Evolutionary conservation across 1,140 invertebrate genomes (phyloP).

Genomic region (Formica exsecta): DNA sequence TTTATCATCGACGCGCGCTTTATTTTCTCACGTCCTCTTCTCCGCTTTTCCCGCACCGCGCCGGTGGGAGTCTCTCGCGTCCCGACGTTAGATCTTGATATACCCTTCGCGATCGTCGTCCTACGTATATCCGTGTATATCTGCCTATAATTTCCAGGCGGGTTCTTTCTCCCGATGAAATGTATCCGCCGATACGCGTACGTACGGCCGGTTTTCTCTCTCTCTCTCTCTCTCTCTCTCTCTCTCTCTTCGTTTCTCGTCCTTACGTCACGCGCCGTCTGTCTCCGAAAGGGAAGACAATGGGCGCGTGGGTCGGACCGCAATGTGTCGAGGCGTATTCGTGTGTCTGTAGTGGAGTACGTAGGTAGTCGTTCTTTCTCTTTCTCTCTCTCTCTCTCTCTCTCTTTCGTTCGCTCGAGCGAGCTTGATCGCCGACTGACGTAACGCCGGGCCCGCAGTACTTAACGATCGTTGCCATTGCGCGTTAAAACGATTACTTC

Average conservation of each 20-base stretch:
- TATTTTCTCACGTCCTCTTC: conserved; percentile 58
- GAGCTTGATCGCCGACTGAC: conserved; percentile 67
- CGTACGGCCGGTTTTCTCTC: conserved; percentile 33
- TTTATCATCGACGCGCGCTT: conserved; percentile 54
- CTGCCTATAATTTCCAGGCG: conserved; percentile 73
- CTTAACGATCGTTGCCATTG: conserved; percentile 80
- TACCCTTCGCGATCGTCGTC: conserved; percentile 62
- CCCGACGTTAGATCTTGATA: conserved; percentile 60
- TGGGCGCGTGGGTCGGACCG: conserved; percentile 77
- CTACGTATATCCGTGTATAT: conserved; percentile 73
- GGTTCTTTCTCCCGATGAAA: conserved; percentile 68
- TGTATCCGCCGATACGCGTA: conserved; percentile 67
- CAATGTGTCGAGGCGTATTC: conserved; percentile 76
- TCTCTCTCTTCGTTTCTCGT: conserved; percentile 26
- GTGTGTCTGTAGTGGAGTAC: conserved; percentile 60
- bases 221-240: conserved; percentile 53
- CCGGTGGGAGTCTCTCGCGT: conserved; percentile 22
- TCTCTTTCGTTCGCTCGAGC: conserved; percentile 51
- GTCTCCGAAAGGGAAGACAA: conserved; percentile 78
- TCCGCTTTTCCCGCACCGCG: conserved; percentile 15
- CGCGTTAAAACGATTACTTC: conserved; percentile 84
- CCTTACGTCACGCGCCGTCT: conserved; percentile 73
- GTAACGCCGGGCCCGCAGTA: conserved; percentile 73
- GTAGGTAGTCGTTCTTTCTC: conserved; percentile 68
- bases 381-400: conserved; percentile 6